Conservation (phyloP, 1,140 invertebrate species). For the Ceratosolen fusciceps region DNA sequence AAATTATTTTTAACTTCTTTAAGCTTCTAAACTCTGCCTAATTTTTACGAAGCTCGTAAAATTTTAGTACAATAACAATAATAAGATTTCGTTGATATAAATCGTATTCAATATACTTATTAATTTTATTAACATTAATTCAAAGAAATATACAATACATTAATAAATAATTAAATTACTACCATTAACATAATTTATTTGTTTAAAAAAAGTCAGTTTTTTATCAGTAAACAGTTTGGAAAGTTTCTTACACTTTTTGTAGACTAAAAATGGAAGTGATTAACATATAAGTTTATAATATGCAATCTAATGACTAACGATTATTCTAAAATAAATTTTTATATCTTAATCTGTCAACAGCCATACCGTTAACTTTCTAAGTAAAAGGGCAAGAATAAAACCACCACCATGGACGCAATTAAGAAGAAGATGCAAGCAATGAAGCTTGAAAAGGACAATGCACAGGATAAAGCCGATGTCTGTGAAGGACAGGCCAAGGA, state of each 20-base stretch:
- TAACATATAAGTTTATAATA: too few relatives aligned
- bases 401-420: slow-evolving; percentile 96
- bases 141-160: too few relatives aligned
- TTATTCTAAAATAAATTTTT: neutral
- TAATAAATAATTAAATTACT: neutral
- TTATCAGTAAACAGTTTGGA: neutral
- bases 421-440: slow-evolving; percentile 99
- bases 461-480: slow-evolving; percentile 94
- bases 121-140: too few relatives aligned
- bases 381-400: slow-evolving; percentile 70
- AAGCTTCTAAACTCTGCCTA: too few relatives aligned
- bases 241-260: neutral
- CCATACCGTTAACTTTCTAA: slow-evolving; percentile 26
- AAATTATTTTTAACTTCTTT: too few relatives aligned
- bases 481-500: slow-evolving; percentile 96
- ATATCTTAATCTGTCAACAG: neutral
- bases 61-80: too few relatives aligned
- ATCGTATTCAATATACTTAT: too few relatives aligned
- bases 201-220: slow-evolving; percentile 25
- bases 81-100: too few relatives aligned
- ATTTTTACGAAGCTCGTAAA: too few relatives aligned
- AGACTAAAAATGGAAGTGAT: too few relatives aligned
- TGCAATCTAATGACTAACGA: too few relatives aligned
- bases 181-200: neutral
- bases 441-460: slow-evolving; percentile 99